Evolutionary conservation across 2,888 invertebrate species (phyloP), one percentile per base, ranked within the genome.

Genomic region (Scrobipalpa costella): DNA sequence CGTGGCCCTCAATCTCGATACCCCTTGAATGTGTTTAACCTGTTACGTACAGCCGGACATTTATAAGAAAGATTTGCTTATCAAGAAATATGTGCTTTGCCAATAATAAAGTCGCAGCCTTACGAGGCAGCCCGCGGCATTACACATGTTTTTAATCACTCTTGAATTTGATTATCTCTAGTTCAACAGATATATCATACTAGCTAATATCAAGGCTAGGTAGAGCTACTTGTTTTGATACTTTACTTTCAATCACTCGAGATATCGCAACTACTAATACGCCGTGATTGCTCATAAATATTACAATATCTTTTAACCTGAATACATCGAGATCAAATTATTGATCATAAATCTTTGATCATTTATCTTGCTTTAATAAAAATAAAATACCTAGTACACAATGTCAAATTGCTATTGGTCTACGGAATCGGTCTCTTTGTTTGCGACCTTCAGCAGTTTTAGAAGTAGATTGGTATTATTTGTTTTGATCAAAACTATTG

Each of bases 11-110:
- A 40, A 64, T 64, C 61, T 62, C 62, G 64, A 62, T 57, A 62
- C 27, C 57, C 17, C 62, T 62, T 50, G 50, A 61, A 58, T 61
- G 27, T 62, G 27, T 57, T 44, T 57, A 61, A 61, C 61, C 38
- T 34, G 61, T 64, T 64, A 34, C 55, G 17, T 44, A 33, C 19
- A 27, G 27, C 52, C 17, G 36, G 47, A 65, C 58, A 49, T 60
- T 36, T 62, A 40, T 33, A 68, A 69, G 57, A 67, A 69, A 69
- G 67, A 64, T 63, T 58, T 55, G 58, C 66, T 60, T 68, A 70
- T 67, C 64, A 65, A 47, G 50, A 69, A n/a, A 66, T 63, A 67
- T 65, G 62, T 55, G 7, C 60, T 19, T 5, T 36, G 49, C 59
- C 63, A 63, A 65, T 52, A 13, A 65, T 64, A 66, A 63, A 61